Evolutionary conservation across 2,888 invertebrate genomes (phyloP), one percentile per base, ranked within the genome.

Genomic region (Ophion ellenae): DNA sequence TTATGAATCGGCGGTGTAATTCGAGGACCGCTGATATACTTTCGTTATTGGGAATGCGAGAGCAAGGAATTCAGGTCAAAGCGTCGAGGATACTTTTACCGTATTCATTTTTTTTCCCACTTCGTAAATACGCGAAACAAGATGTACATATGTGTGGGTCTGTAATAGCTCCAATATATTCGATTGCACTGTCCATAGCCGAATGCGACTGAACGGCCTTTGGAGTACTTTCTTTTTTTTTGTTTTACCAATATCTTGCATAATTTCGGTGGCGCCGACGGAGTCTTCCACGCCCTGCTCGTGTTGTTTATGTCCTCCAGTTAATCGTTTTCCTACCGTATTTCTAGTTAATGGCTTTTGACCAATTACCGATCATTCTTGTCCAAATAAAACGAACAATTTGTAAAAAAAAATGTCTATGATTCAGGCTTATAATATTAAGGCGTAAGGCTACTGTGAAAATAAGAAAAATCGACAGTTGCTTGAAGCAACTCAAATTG

Each of bases 241-340:
- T 40, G 40, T 80, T 66, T 73, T 53, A 63, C 57, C 71, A 73
- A 77, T 75, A 57, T 24, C 53, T 88, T 88, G 88, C 86, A 74
- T 82, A 88, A 88, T 81, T 81, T 78, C 66, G 81, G 57, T 85
- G 88, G 88, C 88, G 87, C 88, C 87, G 86, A 70, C 73, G 24
- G 47, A 73, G 20, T 86, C 87, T 87, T 86, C 86, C 85, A 87
- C 88, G 83, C 86, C 64, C 70, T 81, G 75, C 90, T 40, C 9
- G 7, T 7, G 40, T 9, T 40, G 9, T 40, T 40, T 40, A 5
- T 40, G 40, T 9, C 9, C 40, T 40, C 40, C 40, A 9, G 7
- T 40, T 9, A 9, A 40, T 40, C 40, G 40, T 9, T 40, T 40
- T 9, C 7, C 9, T 40, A 9, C 40, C 1, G 40, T 5, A 40